Percentiles rank a stretch among this genome's conserved stretches.
These are phyloP conservation scores for Hemitrygon akajei DNA, from an alignment of 2,797 vertebrate species.

Conservation along the genomic window DNA sequence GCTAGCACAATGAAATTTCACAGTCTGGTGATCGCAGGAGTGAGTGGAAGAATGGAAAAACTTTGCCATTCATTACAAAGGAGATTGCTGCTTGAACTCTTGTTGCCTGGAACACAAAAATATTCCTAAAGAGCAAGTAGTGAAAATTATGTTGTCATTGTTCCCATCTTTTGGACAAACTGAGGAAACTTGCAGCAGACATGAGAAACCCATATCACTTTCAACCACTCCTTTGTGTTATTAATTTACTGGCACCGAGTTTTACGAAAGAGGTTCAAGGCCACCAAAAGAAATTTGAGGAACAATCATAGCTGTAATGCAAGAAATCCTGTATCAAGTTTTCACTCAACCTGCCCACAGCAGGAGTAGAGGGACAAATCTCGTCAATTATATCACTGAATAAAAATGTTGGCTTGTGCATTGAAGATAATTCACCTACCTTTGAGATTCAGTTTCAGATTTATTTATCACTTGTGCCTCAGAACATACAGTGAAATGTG, in stretches of 20 bases:
- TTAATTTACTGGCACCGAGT: not conserved
- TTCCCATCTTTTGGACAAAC: not conserved
- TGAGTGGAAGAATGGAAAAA: not conserved
- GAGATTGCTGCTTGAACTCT: not conserved
- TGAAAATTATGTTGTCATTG: not conserved
- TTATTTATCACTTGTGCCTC: no score
- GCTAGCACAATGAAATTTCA: not conserved
- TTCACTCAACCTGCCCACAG: not conserved
- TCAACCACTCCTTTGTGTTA: not conserved
- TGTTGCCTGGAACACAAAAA: not conserved
- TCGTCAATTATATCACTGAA: not conserved
- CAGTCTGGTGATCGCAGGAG: not conserved
- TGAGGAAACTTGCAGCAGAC: not conserved
- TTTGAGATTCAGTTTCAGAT: not conserved
- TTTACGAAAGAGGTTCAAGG: not conserved
- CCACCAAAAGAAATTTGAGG: not conserved
- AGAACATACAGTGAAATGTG: no score
- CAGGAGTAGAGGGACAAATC: not conserved
- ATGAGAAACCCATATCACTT: not conserved
- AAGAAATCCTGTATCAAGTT: not conserved
- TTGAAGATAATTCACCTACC: not conserved
- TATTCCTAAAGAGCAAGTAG: not conserved
- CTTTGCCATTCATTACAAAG: not conserved
- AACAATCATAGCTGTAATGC: not conserved
- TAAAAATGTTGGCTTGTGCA: not conserved